These are phyloP conservation scores for Trachythela sp. DNA, from an alignment of 64 coral and sea anemone species.

Conservation along the genomic window DNA sequence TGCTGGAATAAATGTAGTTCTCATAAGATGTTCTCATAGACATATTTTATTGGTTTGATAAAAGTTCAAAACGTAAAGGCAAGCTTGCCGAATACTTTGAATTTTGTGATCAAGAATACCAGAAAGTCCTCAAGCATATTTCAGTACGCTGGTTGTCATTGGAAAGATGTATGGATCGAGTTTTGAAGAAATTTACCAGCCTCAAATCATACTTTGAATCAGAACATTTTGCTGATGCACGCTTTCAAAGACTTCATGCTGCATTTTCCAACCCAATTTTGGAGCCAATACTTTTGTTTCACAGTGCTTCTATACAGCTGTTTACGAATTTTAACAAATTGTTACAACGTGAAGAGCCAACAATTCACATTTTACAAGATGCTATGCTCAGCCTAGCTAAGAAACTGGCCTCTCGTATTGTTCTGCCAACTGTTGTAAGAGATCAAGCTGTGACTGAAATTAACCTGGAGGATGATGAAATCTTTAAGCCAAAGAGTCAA, in stretches of 20 bases:
- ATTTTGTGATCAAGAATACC: constrained; percentile 37
- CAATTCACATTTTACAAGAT: constrained; percentile 34
- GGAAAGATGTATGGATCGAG: constrained; percentile 38
- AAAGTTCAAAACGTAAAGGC: constrained; percentile 8
- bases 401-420: constrained; percentile 41
- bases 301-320: constrained; percentile 38
- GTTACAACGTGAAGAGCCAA: constrained; percentile 31
- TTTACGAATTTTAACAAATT: constrained; percentile 35
- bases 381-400: constrained; percentile 27
- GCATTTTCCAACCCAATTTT: constrained; percentile 29
- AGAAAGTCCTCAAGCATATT: constrained; percentile 16
- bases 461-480: constrained; percentile 25
- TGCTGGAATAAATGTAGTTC: constrained; percentile 32
- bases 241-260: constrained; percentile 22
- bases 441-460: constrained; percentile 19
- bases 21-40: constrained; percentile 36
- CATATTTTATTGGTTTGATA: constrained; percentile 42
- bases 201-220: constrained; percentile 28
- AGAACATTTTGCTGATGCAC: neutral
- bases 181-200: constrained; percentile 37
- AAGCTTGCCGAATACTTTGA: constrained; percentile 31
- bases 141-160: constrained; percentile 17
- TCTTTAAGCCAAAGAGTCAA: constrained; percentile 35
- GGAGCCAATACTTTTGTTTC: constrained; percentile 31
- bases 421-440: constrained; percentile 19